Conservation (phyloP, 2,113 vertebrate species). For the Geococcyx californianus region DNA sequence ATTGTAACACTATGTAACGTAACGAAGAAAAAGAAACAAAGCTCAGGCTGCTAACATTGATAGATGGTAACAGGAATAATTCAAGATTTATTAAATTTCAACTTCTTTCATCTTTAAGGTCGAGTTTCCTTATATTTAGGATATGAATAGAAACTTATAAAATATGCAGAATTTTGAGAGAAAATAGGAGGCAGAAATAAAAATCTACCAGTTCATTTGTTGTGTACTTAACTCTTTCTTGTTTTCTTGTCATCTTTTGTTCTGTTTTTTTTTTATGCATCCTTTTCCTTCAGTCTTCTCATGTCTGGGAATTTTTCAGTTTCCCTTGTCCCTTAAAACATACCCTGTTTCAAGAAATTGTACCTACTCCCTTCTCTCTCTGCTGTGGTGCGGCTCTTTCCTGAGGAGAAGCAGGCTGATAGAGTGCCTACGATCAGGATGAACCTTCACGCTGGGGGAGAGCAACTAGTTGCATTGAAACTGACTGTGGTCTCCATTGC, state of each 20-base stretch:
- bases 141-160: not conserved
- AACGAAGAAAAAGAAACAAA: not conserved
- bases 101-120: not conserved
- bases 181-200: not conserved
- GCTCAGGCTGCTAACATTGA: not conserved
- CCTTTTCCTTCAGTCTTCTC: not conserved
- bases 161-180: not conserved
- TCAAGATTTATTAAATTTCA: not conserved
- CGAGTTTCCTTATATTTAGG: not conserved
- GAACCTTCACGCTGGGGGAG: no score
- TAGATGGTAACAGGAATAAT: not conserved
- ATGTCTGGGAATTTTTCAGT: not conserved
- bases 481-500: not conserved
- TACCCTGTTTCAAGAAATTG: not conserved
- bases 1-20: not conserved
- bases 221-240: not conserved
- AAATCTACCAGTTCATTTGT: not conserved
- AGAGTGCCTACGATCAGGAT: no score
- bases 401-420: not conserved
- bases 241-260: not conserved
- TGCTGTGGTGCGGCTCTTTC: fast-evolving
- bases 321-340: not conserved
- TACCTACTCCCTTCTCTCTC: not conserved
- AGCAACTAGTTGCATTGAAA: not conserved
- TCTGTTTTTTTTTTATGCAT: not conserved